Evolutionary conservation across 1,140 invertebrate genomes (phyloP).

Genomic region (Drosophila subobscura): DNA sequence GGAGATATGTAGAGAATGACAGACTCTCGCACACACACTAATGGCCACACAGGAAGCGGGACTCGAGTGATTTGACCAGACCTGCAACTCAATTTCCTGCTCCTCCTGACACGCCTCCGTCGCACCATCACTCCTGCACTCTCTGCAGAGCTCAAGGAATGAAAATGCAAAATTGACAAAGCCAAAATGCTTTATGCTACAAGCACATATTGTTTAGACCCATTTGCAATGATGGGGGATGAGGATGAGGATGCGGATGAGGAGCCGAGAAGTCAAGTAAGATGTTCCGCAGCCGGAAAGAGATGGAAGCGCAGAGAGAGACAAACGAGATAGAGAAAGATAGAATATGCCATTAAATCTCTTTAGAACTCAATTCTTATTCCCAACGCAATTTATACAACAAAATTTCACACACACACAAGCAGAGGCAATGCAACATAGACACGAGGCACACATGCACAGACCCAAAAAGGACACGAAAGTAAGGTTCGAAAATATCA

Average conservation of each 20-base stretch:
- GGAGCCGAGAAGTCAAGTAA: constrained; percentile 37
- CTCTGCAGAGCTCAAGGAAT: constrained; percentile 25
- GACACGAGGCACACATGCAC: constrained; percentile 15
- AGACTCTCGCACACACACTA: constrained; percentile 7
- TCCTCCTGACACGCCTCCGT: not conserved
- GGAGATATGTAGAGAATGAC: constrained; percentile 6
- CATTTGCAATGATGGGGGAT: constrained; percentile 30
- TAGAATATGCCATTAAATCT: constrained; percentile 76
- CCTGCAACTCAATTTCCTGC: constrained; percentile 11
- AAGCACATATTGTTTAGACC: constrained; percentile 52
- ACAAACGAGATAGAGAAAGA: constrained; percentile 27
- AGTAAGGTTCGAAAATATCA: not conserved
- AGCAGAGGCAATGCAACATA: constrained; percentile 20
- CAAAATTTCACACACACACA: constrained; percentile 63
- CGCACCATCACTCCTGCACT: not conserved
- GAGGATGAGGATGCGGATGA: not conserved
- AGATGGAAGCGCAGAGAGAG: constrained; percentile 1
- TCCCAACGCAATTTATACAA: constrained; percentile 82
- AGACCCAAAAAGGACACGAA: constrained; percentile 27
- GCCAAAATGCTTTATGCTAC: constrained; percentile 69
- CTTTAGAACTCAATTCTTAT: constrained; percentile 83
- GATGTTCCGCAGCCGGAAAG: constrained; percentile 15
- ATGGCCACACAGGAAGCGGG: constrained; percentile 13
- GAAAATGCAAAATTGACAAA: constrained; percentile 76
- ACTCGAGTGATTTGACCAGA: constrained; percentile 37